Percentiles rank a stretch among this genome's conserved stretches.
Conservation (phyloP, 2,113 vertebrate genomes). For the Actenoides lindsayi region DNA sequence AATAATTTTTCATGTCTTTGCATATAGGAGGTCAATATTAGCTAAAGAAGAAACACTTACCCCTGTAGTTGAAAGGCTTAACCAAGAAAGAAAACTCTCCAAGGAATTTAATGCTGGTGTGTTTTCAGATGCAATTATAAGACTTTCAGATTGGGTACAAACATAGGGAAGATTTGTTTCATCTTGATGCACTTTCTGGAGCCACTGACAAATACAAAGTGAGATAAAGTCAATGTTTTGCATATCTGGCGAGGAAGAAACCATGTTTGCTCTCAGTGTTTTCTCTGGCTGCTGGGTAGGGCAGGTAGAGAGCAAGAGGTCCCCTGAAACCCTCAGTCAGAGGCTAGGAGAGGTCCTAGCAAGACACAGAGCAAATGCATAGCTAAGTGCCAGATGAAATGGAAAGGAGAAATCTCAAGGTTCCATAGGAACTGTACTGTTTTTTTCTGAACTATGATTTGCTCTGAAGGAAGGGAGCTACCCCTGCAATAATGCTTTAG, state of each 20-base stretch:
- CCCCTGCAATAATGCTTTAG: neutral
- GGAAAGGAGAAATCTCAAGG: neutral
- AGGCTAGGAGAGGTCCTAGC: neutral
- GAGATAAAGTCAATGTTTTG: neutral
- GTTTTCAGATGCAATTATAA: neutral
- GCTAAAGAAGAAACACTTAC: neutral
- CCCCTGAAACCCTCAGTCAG: accelerated
- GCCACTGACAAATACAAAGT: neutral
- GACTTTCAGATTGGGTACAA: neutral
- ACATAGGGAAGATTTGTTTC: neutral
- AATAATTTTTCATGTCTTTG: slow-evolving; percentile 2
- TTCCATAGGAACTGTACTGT: neutral
- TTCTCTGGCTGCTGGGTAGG: neutral
- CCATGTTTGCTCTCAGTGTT: neutral
- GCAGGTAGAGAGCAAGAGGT: neutral
- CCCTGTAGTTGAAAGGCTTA: neutral
- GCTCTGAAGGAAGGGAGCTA: neutral
- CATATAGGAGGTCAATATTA: neutral
- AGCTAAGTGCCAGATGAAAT: neutral
- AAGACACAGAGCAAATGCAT: neutral
- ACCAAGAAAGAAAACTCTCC: neutral
- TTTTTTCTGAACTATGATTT: neutral
- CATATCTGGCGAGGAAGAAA: neutral
- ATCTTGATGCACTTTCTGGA: neutral
- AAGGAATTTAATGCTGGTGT: neutral